Evolutionary conservation across 2,797 vertebrate genomes (phyloP), one percentile per base, ranked within the genome.

Genomic region (Onychomys arenicola): DNA sequence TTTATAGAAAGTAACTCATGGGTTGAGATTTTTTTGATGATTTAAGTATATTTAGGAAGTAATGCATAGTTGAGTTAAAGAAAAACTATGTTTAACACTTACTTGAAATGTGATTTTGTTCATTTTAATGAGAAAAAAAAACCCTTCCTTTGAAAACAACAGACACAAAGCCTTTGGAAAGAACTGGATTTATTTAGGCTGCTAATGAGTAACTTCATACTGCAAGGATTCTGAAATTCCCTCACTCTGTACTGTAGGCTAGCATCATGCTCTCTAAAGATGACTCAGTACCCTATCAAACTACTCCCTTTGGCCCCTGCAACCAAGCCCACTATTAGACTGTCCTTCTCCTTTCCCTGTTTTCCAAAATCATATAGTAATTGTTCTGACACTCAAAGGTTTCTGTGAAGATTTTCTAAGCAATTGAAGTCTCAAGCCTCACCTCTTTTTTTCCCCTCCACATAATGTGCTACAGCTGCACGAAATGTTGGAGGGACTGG

Each of bases 11-110:
- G 13, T 14, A 91, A 19, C 29, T 52, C 16, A 29, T 19, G 91
- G 10, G 77, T 40, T 69, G 11, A 34, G 10, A 78, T 14, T 43
- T 97, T 97, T 27, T 49, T 77, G 21, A 69, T 49, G 69, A 8
- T 89, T 91, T 78, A 63, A 75, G 40, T 86, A 27, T 43, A 73
- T 27, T 29, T 93, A 61, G 57, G 57, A 94, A 43, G 83, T 76
- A 84, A 89, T 65, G 7, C 59, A 89, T 0, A 92, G 25, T 21
- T 89, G 21, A 77, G 57, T 89, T 93, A 83, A 92, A 84, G 63
- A 93, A 65, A 19, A 16, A 29, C 32, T 29, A 43, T 12, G 6
- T 77, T 97, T 71, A 93, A 57, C 43, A 85, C 25, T 61, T 89
- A 34, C 91, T 95, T 82, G 4, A 40, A 76, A 61, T 9, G 49